These are phyloP conservation scores for Rhopalosiphum maidis DNA, from an alignment of 1,140 invertebrate species.

Conservation along the genomic window DNA sequence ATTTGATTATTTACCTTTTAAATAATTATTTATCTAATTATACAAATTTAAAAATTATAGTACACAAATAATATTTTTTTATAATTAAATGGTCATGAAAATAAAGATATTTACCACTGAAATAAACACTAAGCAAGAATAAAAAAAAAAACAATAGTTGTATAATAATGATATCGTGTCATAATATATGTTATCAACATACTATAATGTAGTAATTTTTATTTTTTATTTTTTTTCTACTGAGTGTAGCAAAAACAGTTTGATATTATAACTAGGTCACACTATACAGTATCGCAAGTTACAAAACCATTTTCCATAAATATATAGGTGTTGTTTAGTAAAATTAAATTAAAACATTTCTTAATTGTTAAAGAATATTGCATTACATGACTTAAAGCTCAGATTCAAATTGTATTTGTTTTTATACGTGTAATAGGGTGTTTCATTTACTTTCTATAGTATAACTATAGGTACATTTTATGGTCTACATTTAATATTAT, in stretches of 20 bases:
- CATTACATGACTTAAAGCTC: neutral
- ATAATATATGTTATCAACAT: neutral
- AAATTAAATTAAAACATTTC: neutral
- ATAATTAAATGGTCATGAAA: neutral
- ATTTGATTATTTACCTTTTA: neutral
- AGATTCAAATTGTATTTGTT: neutral
- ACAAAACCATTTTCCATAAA: neutral
- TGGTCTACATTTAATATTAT: neutral
- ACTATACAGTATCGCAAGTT: neutral
- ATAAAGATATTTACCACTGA: neutral
- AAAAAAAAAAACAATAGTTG: neutral
- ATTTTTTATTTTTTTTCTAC: neutral
- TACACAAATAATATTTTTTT: neutral
- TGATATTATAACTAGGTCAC: neutral
- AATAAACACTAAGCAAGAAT: neutral
- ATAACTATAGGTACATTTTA: neutral
- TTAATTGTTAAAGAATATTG: neutral
- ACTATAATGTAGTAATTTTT: neutral
- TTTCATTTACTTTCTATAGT: neutral
- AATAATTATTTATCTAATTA: neutral
- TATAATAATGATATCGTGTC: neutral
- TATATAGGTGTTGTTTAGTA: neutral
- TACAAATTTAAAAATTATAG: neutral
- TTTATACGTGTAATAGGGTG: neutral
- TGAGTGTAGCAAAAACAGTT: neutral